A percentile compares a stretch with the other conserved stretches of the same genome.
Conservation (phyloP, 2,113 vertebrate genomes). For the crab-eating macaque (Macaca fascicularis) region DNA sequence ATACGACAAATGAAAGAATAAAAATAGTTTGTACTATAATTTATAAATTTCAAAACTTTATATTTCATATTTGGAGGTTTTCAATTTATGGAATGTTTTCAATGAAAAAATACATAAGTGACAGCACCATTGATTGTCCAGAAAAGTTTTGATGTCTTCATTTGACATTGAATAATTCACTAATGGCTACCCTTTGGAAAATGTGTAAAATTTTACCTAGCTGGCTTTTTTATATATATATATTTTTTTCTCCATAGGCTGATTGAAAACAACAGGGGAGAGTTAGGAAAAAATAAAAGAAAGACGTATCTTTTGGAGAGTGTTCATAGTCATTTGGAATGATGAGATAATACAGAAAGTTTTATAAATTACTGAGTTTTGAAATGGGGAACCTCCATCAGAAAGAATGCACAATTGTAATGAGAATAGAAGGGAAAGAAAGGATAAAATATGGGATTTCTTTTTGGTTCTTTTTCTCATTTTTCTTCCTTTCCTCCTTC, state of each 20-base stretch:
- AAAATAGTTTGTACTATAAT: not conserved
- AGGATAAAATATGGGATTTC: not conserved
- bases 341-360: not conserved
- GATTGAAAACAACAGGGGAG: not conserved
- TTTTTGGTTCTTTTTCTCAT: not conserved
- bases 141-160: not conserved
- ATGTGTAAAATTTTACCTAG: not conserved
- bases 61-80: not conserved
- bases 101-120: not conserved
- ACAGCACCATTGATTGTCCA: not conserved
- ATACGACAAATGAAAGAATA: not conserved
- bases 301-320: not conserved
- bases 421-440: not conserved
- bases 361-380: not conserved
- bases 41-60: not conserved
- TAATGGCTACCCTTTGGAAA: not conserved
- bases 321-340: not conserved
- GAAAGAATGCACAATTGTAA: not conserved
- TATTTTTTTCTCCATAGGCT: not conserved
- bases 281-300: not conserved
- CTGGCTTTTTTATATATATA: not conserved
- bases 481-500: not conserved
- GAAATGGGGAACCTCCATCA: not conserved
- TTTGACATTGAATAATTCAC: constrained; percentile 11
- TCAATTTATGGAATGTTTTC: not conserved